A percentile compares a stretch with the other conserved stretches of the same genome.
Evolutionary conservation across 2,113 vertebrate species (phyloP).

Genomic region (Pomatostomus ruficeps): DNA sequence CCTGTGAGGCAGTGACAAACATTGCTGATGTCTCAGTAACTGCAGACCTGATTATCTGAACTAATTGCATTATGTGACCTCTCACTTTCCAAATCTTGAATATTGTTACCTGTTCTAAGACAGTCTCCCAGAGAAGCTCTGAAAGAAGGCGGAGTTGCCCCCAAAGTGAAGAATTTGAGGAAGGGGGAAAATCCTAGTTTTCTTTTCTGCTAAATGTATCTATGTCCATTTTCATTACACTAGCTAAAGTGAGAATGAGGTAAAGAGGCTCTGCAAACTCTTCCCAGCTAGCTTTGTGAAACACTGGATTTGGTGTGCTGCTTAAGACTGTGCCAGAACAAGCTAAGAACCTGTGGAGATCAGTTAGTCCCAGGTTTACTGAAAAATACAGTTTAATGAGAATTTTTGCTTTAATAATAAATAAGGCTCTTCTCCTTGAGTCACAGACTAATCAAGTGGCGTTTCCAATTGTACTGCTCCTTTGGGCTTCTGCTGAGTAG

Average conservation of each 20-base stretch:
- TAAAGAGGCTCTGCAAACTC: not conserved
- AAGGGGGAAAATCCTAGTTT: not conserved
- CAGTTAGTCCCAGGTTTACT: not conserved
- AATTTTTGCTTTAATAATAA: conserved; percentile 41
- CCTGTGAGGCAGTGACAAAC: conserved; percentile 21
- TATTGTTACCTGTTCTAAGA: not conserved
- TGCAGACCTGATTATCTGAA: not conserved
- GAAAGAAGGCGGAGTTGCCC: not conserved
- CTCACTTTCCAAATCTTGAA: not conserved
- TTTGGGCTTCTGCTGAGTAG: not conserved
- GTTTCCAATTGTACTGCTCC: not conserved
- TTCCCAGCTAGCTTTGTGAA: not conserved
- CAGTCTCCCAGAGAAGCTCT: not conserved
- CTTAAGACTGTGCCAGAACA: not conserved
- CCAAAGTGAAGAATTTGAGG: not conserved
- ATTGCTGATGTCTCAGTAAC: not conserved
- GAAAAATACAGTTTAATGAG: conserved; percentile 37
- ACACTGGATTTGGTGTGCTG: not conserved
- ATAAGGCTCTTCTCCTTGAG: conserved; percentile 16
- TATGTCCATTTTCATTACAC: not conserved
- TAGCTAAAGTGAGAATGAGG: not conserved
- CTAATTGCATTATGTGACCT: not conserved
- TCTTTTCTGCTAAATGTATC: not conserved
- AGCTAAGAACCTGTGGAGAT: not conserved
- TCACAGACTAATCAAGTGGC: conserved; percentile 17